phyloP scores from a whole-genome alignment of 2,113 vertebrate genomes.

The Aegithalos caudatus region DNA sequence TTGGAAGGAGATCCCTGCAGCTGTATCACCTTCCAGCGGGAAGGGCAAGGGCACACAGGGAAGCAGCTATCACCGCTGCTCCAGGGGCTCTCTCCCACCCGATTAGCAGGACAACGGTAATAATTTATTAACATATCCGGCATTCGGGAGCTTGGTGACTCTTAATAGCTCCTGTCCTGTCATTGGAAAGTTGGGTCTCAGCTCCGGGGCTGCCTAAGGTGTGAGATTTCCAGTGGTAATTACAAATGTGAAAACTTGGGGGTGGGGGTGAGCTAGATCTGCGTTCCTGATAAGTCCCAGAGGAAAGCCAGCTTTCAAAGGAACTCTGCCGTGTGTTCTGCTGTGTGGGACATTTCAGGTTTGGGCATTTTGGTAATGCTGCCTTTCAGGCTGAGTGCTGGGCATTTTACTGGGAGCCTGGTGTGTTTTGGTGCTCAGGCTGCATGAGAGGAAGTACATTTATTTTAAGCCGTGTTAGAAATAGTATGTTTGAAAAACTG shows the following conservation, averaged over 20 bases:
- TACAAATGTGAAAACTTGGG: background rate
- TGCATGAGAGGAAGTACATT: background rate
- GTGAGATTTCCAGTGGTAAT: background rate
- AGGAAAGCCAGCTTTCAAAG: background rate
- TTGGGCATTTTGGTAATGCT: background rate
- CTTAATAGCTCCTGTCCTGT: background rate
- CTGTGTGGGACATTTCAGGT: background rate
- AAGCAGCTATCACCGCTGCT: background rate
- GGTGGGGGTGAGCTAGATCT: background rate
- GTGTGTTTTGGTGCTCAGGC: background rate
- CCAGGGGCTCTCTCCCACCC: background rate
- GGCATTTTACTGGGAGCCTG: background rate
- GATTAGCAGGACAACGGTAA: background rate
- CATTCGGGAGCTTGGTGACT: background rate
- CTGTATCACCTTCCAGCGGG: background rate
- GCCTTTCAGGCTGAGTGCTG: background rate
- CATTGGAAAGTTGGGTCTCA: background rate
- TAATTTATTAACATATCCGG: background rate
- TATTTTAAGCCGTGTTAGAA: background rate
- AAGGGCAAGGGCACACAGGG: background rate
- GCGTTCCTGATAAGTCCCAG: background rate
- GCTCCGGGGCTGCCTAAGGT: background rate
- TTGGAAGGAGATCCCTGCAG: background rate
- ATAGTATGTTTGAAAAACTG: background rate
- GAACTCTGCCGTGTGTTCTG: background rate